Base-by-base conservation (phyloP, 2,888 invertebrate species). In the Yponomeuta sedellus region DNA sequence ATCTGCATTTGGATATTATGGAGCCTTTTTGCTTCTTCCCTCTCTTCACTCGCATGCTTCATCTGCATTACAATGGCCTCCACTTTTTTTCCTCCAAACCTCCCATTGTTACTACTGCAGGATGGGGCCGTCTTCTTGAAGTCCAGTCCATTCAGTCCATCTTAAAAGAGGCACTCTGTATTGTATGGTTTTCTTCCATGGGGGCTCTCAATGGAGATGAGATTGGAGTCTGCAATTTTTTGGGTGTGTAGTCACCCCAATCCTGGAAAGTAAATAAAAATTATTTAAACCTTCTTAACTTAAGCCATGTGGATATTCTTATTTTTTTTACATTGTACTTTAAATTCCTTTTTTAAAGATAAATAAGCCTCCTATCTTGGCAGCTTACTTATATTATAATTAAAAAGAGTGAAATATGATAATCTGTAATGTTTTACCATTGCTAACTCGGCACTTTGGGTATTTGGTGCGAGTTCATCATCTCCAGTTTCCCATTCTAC, bases 161-260 rank as follows among this genome's bases (percentile, higher is more conserved):
- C 20, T 59, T 59, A 59, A 34, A 34, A 8, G 34, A 34, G 34
- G 34, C 34, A 34, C 34, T 34, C 34, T 34, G 34, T 34, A 34
- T 1, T 34, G 34, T 8, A 34, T 34, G 34, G 1, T 6, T 34
- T 34, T 20, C 20, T 59, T 61, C 19, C 4, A n/a, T 34, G 12
- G 25, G 12, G 11, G 6, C 19, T 61, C 19, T 28, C 28, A 34
- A 61, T 19, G 34, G 61, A 19, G 28, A 10, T n/a, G 61, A 25
- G n/a, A 61, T 28, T 28, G 61, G 61, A 61, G 61, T 61, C 28
- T 61, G 12, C 25, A 61, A 19, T 19, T n/a, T n/a, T 28, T 61
- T 12, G 10, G 61, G 34, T 61, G 61, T 34, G 28, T 34, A 61
- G 19, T 61, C 61, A 61, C 61, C 61, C 61, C 61, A 61, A 61